These are phyloP conservation scores for Atrichornis clamosus DNA, from an alignment of 2,113 vertebrate species.

Conservation along the genomic window DNA sequence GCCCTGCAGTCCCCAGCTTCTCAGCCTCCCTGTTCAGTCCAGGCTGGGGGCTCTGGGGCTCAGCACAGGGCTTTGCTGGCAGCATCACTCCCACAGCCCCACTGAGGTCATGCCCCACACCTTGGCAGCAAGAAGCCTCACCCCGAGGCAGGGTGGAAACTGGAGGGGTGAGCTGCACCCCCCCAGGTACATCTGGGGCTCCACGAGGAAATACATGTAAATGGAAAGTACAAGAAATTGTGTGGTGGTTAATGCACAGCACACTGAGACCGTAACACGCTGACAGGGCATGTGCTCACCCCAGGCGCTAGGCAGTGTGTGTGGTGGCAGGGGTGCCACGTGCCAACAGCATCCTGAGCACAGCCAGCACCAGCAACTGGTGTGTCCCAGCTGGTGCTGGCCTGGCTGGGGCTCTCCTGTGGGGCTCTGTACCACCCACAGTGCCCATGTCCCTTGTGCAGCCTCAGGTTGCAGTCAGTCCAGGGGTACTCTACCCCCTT, in stretches of 20 bases:
- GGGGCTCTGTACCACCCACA: neutral
- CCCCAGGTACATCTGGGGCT: rapidly evolving
- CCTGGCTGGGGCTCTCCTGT: neutral
- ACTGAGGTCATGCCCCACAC: neutral
- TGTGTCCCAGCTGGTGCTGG: neutral
- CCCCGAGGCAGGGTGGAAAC: neutral
- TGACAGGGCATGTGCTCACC: rapidly evolving
- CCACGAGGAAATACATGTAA: neutral
- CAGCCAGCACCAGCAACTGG: neutral
- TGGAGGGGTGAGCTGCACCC: neutral
- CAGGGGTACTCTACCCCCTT: rapidly evolving
- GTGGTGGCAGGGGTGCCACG: neutral
- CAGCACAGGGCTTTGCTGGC: rapidly evolving
- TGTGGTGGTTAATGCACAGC: neutral
- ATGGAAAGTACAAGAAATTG: neutral
- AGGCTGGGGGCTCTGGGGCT: neutral
- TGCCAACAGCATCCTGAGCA: neutral
- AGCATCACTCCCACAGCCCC: neutral
- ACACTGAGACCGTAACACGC: neutral
- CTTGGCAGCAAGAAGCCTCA: neutral
- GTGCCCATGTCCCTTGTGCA: rapidly evolving
- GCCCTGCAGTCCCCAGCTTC: neutral
- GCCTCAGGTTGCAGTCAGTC: rapidly evolving
- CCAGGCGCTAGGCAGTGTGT: neutral
- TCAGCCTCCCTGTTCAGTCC: neutral